These are phyloP conservation scores for Mus spicilegus DNA, from an alignment of 2,113 vertebrate genomes.

Conservation along the genomic window DNA sequence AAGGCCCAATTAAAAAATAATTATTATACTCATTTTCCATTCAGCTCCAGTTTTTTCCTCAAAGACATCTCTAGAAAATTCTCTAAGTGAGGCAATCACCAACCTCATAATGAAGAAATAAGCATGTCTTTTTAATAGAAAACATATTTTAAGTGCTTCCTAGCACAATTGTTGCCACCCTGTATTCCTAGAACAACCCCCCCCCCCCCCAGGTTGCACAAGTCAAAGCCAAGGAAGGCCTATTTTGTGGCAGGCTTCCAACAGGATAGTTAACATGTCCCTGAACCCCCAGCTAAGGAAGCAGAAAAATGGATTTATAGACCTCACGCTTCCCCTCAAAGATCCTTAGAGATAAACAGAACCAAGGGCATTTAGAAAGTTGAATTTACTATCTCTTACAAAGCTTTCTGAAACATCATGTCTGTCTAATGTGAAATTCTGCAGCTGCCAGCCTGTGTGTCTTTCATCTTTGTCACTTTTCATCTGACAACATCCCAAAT, in stretches of 20 bases:
- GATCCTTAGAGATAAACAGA: conserved; percentile 85
- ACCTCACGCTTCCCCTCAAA: conserved; percentile 80
- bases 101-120: conserved; percentile 67
- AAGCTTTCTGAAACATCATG: conserved; percentile 80
- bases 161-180: conserved; percentile 56
- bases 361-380: conserved; percentile 84
- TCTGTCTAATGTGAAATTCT: conserved; percentile 84
- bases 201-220: conserved; percentile 33
- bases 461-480: conserved; percentile 85
- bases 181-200: neutral
- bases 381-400: conserved; percentile 84
- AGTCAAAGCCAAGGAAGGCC: conserved; percentile 65
- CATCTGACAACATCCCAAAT: conserved; percentile 78
- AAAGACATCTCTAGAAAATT: conserved; percentile 64
- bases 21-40: conserved; percentile 62
- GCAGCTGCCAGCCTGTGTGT: conserved; percentile 79
- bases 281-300: conserved; percentile 83
- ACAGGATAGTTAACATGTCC: conserved; percentile 75
- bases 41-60: conserved; percentile 60
- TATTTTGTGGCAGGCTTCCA: conserved; percentile 72
- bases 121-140: conserved; percentile 62
- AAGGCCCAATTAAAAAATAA: conserved; percentile 71
- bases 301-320: conserved; percentile 84
- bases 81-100: conserved; percentile 44
- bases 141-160: conserved; percentile 47